These are phyloP conservation scores for Drosophila tanythrix DNA, from an alignment of 2,888 invertebrate genomes.

Conservation along the genomic window DNA sequence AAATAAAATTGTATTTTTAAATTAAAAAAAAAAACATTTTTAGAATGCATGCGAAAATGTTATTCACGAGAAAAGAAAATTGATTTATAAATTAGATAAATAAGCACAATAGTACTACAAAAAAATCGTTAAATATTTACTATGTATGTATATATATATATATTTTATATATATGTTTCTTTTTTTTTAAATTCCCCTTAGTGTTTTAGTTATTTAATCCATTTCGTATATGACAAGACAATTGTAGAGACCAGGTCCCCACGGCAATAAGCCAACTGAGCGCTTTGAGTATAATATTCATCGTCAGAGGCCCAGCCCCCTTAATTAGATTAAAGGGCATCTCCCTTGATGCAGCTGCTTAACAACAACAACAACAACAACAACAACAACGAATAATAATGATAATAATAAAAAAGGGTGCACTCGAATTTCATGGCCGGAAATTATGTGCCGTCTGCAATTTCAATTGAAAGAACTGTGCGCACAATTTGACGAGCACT, in stretches of 20 bases:
- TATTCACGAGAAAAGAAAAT: background rate
- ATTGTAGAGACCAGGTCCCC: constrained; percentile 4
- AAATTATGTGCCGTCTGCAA: constrained; percentile 75
- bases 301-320: constrained; percentile 27
- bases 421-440: constrained; percentile 76
- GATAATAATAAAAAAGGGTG: constrained; percentile 53
- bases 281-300: constrained; percentile 24
- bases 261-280: constrained; percentile 1
- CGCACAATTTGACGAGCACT: constrained; percentile 44
- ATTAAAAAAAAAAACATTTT: background rate
- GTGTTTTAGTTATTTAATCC: constrained; percentile 1
- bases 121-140: background rate
- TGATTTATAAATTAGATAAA: background rate
- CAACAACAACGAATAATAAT: constrained; percentile 1
- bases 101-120: background rate
- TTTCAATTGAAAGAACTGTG: constrained; percentile 64
- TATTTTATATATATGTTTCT: background rate
- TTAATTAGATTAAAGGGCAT: constrained; percentile 73
- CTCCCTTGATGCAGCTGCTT: constrained; percentile 29
- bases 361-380: constrained; percentile 12
- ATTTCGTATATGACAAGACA: background rate
- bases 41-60: background rate
- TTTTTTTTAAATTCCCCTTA: background rate
- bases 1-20: background rate
- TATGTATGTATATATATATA: background rate